Evolutionary conservation across 1,140 invertebrate species (phyloP).

Genomic region (Pteromalus puparum): DNA sequence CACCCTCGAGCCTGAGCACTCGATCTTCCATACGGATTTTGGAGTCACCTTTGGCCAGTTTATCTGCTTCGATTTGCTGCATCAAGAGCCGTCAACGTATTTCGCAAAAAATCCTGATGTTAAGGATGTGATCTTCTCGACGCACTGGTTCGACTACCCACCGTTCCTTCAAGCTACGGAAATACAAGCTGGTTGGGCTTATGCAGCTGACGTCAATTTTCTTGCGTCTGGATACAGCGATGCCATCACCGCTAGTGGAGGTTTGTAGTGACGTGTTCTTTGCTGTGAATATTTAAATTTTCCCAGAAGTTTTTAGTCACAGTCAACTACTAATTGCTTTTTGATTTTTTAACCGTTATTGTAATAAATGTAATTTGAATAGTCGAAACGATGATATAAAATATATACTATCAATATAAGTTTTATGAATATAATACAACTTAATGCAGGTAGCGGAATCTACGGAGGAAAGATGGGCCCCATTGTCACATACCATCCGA

Average conservation of each 20-base stretch:
- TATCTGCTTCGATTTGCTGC: constrained; percentile 86
- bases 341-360: too few species aligned
- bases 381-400: too few species aligned
- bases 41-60: constrained; percentile 88
- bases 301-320: too few species aligned
- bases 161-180: constrained; percentile 82
- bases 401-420: neutral
- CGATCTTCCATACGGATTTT: constrained; percentile 86
- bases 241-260: constrained; percentile 62
- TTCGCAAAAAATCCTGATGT: constrained; percentile 77
- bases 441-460: constrained; percentile 75
- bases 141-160: constrained; percentile 84
- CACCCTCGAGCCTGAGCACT: constrained; percentile 73
- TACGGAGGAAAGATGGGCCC: constrained; percentile 67
- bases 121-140: constrained; percentile 82
- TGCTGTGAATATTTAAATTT: too few species aligned
- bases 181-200: constrained; percentile 77
- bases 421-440: neutral
- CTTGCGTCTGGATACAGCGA: constrained; percentile 77
- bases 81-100: constrained; percentile 77
- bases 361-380: too few species aligned
- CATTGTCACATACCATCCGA: constrained; percentile 49
- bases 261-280: too few species aligned
- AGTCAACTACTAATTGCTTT: too few species aligned
- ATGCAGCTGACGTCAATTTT: constrained; percentile 76